phyloP scores from a whole-genome alignment of 2,797 vertebrate species.

The Acanthiza pusilla region DNA sequence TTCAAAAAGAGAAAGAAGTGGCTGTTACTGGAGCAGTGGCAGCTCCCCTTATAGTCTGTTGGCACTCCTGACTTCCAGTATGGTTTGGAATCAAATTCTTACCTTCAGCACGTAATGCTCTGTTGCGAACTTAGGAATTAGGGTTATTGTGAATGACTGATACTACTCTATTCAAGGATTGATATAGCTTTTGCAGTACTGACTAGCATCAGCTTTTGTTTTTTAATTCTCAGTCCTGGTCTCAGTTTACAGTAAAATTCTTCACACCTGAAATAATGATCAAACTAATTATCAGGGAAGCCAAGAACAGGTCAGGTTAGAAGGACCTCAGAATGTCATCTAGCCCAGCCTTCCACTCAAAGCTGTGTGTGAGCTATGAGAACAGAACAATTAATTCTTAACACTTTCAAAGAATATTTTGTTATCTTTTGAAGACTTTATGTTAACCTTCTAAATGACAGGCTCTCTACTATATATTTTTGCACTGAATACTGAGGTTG shows the following conservation, averaged over 20 bases:
- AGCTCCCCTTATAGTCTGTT: not conserved
- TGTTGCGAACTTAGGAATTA: not conserved
- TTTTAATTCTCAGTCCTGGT: not conserved
- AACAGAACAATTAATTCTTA: not conserved
- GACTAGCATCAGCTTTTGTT: not conserved
- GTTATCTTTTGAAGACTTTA: not conserved
- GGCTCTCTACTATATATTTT: not conserved
- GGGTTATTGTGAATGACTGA: not conserved
- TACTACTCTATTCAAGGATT: not conserved
- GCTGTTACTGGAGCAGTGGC: not conserved
- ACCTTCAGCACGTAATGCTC: not conserved
- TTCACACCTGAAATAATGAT: not conserved
- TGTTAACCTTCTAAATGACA: not conserved
- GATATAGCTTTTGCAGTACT: not conserved
- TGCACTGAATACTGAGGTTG: not conserved
- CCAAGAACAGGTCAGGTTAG: not conserved
- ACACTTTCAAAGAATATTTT: not conserved
- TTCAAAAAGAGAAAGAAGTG: not conserved
- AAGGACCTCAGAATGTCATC: not conserved
- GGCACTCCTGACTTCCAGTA: not conserved
- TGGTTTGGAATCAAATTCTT: not conserved
- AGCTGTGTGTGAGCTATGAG: not conserved
- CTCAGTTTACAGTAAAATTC: not conserved
- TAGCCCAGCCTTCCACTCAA: not conserved
- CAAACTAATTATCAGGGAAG: not conserved